Percentiles rank a stretch among this genome's conserved stretches.
Evolutionary conservation across 1,140 invertebrate genomes (phyloP).

Genomic region (Saxidomus purpurata): DNA sequence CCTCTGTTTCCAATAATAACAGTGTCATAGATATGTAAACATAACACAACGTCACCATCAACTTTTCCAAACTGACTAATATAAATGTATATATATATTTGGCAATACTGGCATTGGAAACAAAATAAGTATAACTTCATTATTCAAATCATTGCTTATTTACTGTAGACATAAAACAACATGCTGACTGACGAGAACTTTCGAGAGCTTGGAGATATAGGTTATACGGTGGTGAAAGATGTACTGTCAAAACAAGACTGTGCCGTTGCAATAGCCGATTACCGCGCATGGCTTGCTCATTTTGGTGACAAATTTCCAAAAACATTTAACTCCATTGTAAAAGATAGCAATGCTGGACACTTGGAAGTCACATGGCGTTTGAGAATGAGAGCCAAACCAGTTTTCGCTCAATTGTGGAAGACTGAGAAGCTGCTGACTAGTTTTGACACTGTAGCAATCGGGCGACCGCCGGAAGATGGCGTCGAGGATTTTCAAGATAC

Average conservation of each 20-base stretch:
- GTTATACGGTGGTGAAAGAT: slow-evolving; percentile 71
- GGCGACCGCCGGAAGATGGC: slow-evolving; percentile 76
- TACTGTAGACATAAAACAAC: too few species aligned
- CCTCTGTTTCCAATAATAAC: too few species aligned
- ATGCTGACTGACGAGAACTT: slow-evolving; percentile 66
- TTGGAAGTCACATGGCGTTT: slow-evolving; percentile 77
- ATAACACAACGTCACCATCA: too few species aligned
- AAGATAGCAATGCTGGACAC: slow-evolving; percentile 73
- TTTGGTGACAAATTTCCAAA: slow-evolving; percentile 69
- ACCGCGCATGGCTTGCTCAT: slow-evolving; percentile 68
- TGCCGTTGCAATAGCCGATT: slow-evolving; percentile 65
- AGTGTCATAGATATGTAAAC: too few species aligned
- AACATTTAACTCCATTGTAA: slow-evolving; percentile 68
- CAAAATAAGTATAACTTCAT: too few species aligned
- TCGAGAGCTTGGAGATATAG: slow-evolving; percentile 72
- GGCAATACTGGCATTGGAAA: too few species aligned
- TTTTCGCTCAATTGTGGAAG: slow-evolving; percentile 78
- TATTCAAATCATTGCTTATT: too few species aligned
- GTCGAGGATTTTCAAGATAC: slow-evolving; percentile 61
- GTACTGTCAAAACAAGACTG: slow-evolving; percentile 73
- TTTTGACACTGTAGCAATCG: slow-evolving; percentile 78
- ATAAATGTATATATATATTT: too few species aligned
- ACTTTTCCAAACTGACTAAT: too few species aligned
- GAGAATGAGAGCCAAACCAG: slow-evolving; percentile 72
- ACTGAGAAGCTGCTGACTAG: slow-evolving; percentile 77